Base-by-base conservation (phyloP, 2,113 vertebrate species). In the Pituophis catenifer region DNA sequence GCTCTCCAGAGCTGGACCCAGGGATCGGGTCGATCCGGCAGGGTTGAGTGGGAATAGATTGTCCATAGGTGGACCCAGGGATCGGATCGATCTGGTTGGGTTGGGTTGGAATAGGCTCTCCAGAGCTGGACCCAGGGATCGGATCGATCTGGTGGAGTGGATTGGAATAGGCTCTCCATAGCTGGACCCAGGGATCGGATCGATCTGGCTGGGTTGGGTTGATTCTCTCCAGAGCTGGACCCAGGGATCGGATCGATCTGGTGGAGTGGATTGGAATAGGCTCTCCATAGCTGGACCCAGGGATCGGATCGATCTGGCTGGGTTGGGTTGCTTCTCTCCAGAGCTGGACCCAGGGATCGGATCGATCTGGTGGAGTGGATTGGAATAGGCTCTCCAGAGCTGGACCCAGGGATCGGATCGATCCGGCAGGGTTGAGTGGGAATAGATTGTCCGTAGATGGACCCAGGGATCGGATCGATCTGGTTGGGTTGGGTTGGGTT, bases 1-100 rank as follows among this genome's bases (percentile, higher is more conserved):
- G 53, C 5, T 15, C 48, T 26, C 24, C 44, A 44, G 0, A 59
- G 7, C 0, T 10, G 10, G 88, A n/a, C 0, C 3, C 29, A n/a
- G 29, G 29, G 23, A 15, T 65, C 26, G 5, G 50, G 4, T 90
- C 59, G 17, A 8, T 58, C 44, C 1, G 62, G 62, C 3, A 38
- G 38, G 38, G 38, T 38, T 38, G 38, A 38, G 38, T 38, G 38
- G 38, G 38, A 38, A 38, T 38, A 38, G 38, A 38, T 38, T n/a
- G n/a, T n/a, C n/a, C n/a, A n/a, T n/a, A 17, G 5, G 1, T 8
- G 3, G 87, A 29, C 11, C 13, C 58, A 59, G 58, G 44, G 23
- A 15, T 52, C 26, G 38, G 38, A 44, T 44, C 44, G 26, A 8
- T 58, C 44, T 4, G 26, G 26, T 1, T n/a, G 24, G 2, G 2